Conservation (phyloP, 2,888 invertebrate species). For the Eutolmus rufibarbis region DNA sequence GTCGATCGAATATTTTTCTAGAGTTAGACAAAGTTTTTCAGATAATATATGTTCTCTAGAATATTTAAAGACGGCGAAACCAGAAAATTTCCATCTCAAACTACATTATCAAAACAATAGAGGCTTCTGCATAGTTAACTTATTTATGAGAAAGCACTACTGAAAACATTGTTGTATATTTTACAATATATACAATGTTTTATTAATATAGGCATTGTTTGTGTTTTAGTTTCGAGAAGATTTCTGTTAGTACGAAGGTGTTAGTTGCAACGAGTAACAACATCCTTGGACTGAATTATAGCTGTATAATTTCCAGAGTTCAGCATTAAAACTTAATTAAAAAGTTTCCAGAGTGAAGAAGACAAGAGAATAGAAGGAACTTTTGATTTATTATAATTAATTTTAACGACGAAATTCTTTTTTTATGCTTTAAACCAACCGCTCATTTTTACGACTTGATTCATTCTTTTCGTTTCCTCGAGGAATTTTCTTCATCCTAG, state of each 20-base stretch:
- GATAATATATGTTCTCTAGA: neutral
- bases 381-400: neutral
- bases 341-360: neutral
- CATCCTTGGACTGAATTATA: neutral
- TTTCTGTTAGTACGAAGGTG: neutral
- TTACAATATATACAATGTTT: neutral
- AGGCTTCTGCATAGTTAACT: neutral
- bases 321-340: neutral
- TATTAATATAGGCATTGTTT: neutral
- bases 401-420: neutral
- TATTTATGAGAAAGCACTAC: neutral
- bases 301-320: neutral
- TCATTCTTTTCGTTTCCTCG: neutral
- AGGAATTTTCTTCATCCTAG: neutral
- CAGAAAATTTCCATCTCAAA: neutral
- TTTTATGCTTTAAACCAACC: neutral
- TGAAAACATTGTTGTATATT: neutral
- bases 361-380: neutral
- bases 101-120: neutral
- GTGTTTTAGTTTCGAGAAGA: neutral
- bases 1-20: neutral
- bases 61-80: neutral
- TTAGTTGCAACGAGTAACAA: neutral
- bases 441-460: neutral
- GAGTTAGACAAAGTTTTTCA: neutral